Conservation (phyloP, 92 coral and sea anemone species). For the Metridium senile region DNA sequence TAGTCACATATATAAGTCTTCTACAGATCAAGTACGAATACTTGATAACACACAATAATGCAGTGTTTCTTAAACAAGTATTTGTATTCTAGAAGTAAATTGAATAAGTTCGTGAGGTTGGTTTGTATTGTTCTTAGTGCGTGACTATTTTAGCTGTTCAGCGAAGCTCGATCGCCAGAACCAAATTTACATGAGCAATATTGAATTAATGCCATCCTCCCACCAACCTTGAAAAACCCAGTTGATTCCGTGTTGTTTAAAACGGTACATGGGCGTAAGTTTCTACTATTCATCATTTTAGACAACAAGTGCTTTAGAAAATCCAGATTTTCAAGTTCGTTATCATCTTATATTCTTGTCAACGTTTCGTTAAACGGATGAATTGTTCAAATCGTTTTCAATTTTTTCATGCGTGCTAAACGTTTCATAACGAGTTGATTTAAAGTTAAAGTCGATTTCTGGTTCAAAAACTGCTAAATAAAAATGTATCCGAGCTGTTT, state of each 20-base stretch:
- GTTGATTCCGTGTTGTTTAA: conserved; percentile 8
- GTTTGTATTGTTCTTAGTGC: conserved; percentile 22
- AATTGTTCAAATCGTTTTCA: background rate
- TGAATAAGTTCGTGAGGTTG: conserved; percentile 7
- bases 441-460: no score
- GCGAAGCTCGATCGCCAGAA: conserved; percentile 22
- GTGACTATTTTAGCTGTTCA: conserved; percentile 32
- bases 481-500: background rate
- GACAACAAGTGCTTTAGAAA: background rate
- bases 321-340: background rate
- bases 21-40: background rate
- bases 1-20: background rate
- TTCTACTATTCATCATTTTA: background rate
- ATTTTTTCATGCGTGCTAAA: background rate
- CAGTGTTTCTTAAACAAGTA: background rate
- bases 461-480: no score
- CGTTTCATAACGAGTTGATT: background rate
- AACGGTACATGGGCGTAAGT: background rate
- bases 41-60: background rate
- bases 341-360: background rate
- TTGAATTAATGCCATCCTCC: conserved; percentile 20
- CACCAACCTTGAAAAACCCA: conserved; percentile 6
- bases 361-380: background rate
- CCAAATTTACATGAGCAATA: conserved; percentile 25
- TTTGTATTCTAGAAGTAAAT: background rate